Percentiles rank a stretch among this genome's conserved stretches.
Evolutionary conservation across 2,797 vertebrate genomes (phyloP).

Genomic region (Notamacropus eugenii): DNA sequence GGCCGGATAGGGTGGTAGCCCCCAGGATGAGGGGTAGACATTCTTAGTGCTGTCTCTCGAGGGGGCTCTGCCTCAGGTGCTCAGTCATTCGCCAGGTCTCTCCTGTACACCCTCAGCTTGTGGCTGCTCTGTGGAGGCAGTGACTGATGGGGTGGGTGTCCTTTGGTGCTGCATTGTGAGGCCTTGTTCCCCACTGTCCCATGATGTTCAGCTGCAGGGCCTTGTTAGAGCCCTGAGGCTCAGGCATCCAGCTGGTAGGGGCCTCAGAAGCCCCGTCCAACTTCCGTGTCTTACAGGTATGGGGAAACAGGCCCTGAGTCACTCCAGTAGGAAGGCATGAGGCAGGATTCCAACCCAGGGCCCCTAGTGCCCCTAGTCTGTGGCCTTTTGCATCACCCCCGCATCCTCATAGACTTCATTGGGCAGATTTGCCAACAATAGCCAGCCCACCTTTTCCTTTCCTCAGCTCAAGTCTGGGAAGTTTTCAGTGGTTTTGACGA

Average conservation of each 20-base stretch:
- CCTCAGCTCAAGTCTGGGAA: neutral
- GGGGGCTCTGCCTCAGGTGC: neutral
- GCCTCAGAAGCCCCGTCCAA: neutral
- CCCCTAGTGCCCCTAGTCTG: too few relatives aligned
- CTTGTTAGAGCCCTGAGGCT: neutral
- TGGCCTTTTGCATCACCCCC: neutral
- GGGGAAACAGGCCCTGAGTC: neutral
- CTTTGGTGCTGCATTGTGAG: neutral
- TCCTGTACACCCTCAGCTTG: neutral
- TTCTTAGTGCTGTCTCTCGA: too few relatives aligned
- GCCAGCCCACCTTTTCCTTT: neutral
- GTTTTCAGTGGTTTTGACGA: neutral
- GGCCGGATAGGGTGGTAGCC: too few relatives aligned
- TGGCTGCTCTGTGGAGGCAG: neutral
- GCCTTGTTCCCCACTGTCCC: neutral
- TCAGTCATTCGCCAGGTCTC: neutral
- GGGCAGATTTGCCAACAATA: too few relatives aligned
- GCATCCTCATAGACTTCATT: too few relatives aligned
- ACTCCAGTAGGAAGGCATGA: too few relatives aligned
- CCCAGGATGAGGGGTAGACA: too few relatives aligned
- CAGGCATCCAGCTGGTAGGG: neutral
- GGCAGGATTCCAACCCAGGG: too few relatives aligned
- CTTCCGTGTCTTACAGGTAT: too few relatives aligned
- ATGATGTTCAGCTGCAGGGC: neutral
- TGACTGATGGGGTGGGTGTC: neutral